Percentiles rank a stretch among this genome's conserved stretches.
phyloP scores from a whole-genome alignment of 2,888 invertebrate species.

The Fragum sueziense region DNA sequence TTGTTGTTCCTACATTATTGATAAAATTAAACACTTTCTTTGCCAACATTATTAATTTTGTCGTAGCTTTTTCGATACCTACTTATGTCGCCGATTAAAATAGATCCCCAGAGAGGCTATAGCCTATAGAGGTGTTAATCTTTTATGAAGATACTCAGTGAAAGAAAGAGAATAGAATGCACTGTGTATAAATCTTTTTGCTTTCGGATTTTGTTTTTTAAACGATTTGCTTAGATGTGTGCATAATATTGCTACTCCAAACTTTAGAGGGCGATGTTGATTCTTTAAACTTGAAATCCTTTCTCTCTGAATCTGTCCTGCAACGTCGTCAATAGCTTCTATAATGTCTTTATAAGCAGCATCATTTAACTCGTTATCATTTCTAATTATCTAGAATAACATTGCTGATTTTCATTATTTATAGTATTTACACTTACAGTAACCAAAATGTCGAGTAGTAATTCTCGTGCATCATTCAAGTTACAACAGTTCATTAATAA shows the following conservation, averaged over 20 bases:
- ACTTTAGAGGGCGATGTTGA: too few species aligned
- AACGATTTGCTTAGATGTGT: too few species aligned
- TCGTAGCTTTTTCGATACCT: slow-evolving; percentile 15
- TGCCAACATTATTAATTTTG: not conserved
- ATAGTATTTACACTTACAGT: slow-evolving; percentile 1
- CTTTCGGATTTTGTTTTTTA: too few species aligned
- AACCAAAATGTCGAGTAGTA: slow-evolving; percentile 23
- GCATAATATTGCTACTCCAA: too few species aligned
- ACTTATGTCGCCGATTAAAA: slow-evolving; percentile 31
- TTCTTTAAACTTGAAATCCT: not conserved
- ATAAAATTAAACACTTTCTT: not conserved
- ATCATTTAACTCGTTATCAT: slow-evolving; percentile 27
- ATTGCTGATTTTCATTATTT: not conserved
- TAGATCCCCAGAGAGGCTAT: slow-evolving; percentile 26
- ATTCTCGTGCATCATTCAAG: slow-evolving; percentile 25
- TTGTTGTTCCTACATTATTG: slow-evolving; percentile 26
- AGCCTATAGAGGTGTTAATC: not conserved
- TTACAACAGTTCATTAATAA: slow-evolving; percentile 40
- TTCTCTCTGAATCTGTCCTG: not conserved
- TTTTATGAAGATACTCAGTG: slow-evolving; percentile 17
- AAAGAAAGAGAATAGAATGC: slow-evolving; percentile 14
- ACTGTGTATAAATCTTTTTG: not conserved
- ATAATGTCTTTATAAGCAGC: not conserved
- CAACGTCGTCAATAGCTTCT: not conserved
- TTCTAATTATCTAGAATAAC: slow-evolving; percentile 9